Percentiles rank a stretch among this genome's conserved stretches.
These are phyloP conservation scores for Datnioides undecimradiatus DNA, from an alignment of 2,113 vertebrate species.

Conservation along the genomic window DNA sequence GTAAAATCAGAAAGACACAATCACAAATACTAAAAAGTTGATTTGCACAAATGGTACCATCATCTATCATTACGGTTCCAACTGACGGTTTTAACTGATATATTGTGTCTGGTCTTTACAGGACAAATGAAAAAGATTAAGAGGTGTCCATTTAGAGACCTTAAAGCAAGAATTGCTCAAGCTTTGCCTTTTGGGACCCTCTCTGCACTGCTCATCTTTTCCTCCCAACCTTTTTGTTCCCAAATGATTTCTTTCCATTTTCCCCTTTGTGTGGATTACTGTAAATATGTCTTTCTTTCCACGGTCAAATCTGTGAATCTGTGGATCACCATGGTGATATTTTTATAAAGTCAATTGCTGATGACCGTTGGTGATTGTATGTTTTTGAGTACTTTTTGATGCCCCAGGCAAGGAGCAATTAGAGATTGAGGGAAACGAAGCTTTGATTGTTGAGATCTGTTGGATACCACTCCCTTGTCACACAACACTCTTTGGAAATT, in stretches of 20 bases:
- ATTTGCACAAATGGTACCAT: not conserved
- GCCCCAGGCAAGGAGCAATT: slow-evolving; percentile 34
- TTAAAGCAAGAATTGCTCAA: slow-evolving; percentile 69
- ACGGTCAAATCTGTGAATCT: slow-evolving; percentile 68
- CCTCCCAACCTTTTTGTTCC: slow-evolving; percentile 23
- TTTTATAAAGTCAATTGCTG: slow-evolving; percentile 82
- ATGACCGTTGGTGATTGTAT: slow-evolving; percentile 74
- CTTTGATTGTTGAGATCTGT: slow-evolving; percentile 46
- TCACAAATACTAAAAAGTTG: not conserved
- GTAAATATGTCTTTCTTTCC: slow-evolving; percentile 76
- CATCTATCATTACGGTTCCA: not conserved
- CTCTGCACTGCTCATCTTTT: slow-evolving; percentile 71
- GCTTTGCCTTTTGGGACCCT: slow-evolving; percentile 75
- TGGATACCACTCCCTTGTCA: slow-evolving; percentile 17
- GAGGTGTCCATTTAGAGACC: slow-evolving; percentile 90
- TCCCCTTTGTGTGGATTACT: slow-evolving; percentile 59
- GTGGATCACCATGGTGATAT: slow-evolving; percentile 80
- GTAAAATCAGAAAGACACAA: not conserved
- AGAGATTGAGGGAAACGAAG: slow-evolving; percentile 34
- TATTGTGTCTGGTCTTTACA: slow-evolving; percentile 82
- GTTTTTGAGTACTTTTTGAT: slow-evolving; percentile 64
- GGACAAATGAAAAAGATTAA: slow-evolving; percentile 89
- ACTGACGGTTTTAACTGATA: slow-evolving; percentile 40
- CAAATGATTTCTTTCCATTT: slow-evolving; percentile 25
- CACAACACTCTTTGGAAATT: slow-evolving; percentile 43